Conservation (phyloP, 1,140 invertebrate genomes). For the Brachionus sp. region DNA sequence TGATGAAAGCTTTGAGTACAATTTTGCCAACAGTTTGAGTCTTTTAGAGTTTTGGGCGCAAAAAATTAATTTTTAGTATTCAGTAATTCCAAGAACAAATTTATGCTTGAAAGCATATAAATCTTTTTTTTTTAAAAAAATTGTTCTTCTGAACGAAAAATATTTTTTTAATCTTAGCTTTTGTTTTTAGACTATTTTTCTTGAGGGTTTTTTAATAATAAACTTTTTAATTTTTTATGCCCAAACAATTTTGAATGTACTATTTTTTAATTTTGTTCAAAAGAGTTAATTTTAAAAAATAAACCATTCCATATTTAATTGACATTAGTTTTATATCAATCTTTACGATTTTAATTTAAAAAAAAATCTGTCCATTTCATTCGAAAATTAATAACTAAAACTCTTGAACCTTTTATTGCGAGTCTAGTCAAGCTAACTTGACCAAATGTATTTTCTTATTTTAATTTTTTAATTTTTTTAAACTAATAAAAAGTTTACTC, state of each 20-base stretch:
- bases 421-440: background rate
- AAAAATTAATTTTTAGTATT: background rate
- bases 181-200: background rate
- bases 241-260: background rate
- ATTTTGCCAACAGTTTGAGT: background rate
- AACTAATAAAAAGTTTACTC: background rate
- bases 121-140: background rate
- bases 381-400: background rate
- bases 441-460: background rate
- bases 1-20: background rate
- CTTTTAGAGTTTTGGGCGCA: background rate
- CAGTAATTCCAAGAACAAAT: too few relatives aligned
- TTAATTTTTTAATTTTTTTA: background rate
- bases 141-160: too few relatives aligned
- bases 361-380: background rate
- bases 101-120: too few relatives aligned
- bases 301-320: background rate
- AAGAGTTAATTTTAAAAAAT: background rate
- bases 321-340: background rate
- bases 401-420: background rate
- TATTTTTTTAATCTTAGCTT: too few relatives aligned
- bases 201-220: background rate
- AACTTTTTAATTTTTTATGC: background rate
- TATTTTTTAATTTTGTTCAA: background rate
- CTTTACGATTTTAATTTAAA: background rate